Percentiles rank a stretch among this genome's conserved stretches.
Conservation (phyloP, 2,797 vertebrate genomes). For the Pteropus rufus region DNA sequence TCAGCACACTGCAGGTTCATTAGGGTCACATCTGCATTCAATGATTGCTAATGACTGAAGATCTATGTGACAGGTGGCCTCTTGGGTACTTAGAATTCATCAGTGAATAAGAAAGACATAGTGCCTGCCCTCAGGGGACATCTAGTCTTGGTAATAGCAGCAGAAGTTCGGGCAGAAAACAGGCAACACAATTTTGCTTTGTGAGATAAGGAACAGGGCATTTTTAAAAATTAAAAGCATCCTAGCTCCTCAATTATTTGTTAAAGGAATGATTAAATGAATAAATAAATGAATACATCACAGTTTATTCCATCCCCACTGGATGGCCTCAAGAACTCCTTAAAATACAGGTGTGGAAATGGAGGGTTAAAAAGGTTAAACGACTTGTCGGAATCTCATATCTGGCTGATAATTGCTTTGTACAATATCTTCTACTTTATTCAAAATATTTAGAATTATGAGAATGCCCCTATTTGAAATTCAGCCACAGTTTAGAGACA, state of each 20-base stretch:
- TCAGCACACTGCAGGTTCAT: not conserved
- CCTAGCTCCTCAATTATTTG: not conserved
- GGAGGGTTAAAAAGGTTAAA: not conserved
- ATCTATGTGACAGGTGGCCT: not conserved
- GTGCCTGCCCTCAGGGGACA: not conserved
- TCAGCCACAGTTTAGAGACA: not conserved
- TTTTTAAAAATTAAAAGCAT: not conserved
- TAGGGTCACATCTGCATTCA: not conserved
- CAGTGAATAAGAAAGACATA: not conserved
- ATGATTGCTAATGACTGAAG: not conserved
- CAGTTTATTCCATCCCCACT: not conserved
- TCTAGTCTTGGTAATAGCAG: not conserved
- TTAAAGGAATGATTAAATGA: not conserved
- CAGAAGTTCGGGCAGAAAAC: not conserved
- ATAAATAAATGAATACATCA: not conserved
- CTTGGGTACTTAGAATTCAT: not conserved
- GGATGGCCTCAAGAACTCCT: not conserved
- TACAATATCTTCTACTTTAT: not conserved
- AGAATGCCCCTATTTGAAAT: conserved; percentile 50
- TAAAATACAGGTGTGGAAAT: not conserved
- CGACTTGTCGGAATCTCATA: not conserved
- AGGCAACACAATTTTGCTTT: not conserved
- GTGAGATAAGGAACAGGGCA: not conserved
- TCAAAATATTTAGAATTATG: conserved; percentile 40
- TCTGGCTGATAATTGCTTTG: not conserved